These are phyloP conservation scores for Drosophila yakuba DNA, from an alignment of 1,140 invertebrate species.

Conservation along the genomic window DNA sequence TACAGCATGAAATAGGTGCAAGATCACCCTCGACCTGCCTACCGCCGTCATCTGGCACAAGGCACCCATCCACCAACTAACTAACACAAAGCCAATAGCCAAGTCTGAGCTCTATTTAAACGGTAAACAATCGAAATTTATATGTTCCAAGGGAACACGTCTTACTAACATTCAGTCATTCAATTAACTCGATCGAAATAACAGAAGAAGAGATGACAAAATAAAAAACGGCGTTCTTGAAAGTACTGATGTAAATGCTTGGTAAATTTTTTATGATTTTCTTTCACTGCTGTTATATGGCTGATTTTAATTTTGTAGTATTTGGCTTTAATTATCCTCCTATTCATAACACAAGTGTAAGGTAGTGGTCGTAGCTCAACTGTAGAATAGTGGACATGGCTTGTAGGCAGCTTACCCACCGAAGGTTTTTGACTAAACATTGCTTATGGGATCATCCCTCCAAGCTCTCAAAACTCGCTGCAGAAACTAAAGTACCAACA, in stretches of 20 bases:
- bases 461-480: background rate
- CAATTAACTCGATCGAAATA: slow-evolving; percentile 2
- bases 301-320: slow-evolving; percentile 26
- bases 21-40: slow-evolving; percentile 5
- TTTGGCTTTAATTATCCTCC: slow-evolving; percentile 9
- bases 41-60: background rate
- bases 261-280: slow-evolving; percentile 42
- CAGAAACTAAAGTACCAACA: background rate
- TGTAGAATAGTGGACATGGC: slow-evolving; percentile 10
- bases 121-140: slow-evolving; percentile 41
- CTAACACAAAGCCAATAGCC: slow-evolving; percentile 17
- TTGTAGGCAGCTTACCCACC: slow-evolving; percentile 25
- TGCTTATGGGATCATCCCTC: slow-evolving; percentile 22
- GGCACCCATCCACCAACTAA: slow-evolving; percentile 16
- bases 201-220: slow-evolving; percentile 7
- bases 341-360: background rate
- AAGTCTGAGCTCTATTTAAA: slow-evolving; percentile 1
- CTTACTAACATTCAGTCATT: slow-evolving; percentile 6
- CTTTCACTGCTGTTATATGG: background rate
- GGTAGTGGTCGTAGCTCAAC: slow-evolving; percentile 1
- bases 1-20: slow-evolving; percentile 58
- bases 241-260: slow-evolving; percentile 28
- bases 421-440: slow-evolving; percentile 73
- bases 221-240: background rate
- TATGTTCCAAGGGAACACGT: slow-evolving; percentile 25